Percentiles rank a stretch among this genome's conserved stretches.
phyloP scores from a whole-genome alignment of 64 coral and sea anemone species.

The Stylophora pistillata region DNA sequence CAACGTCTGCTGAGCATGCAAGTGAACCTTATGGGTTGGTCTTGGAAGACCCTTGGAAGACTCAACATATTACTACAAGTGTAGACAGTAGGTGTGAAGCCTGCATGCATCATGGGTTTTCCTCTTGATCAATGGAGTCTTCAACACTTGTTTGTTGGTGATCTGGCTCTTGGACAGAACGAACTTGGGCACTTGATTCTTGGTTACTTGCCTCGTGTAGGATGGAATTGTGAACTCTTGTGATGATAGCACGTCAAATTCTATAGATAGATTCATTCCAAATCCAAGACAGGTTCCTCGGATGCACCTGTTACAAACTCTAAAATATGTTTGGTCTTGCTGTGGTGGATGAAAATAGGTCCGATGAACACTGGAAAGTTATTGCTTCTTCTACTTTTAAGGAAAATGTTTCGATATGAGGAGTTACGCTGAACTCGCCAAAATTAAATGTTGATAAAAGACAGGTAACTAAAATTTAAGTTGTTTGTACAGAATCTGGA shows the following conservation, averaged over 20 bases:
- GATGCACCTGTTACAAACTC: neutral
- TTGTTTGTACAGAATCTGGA: neutral
- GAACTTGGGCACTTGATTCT: neutral
- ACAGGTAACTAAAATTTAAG: neutral
- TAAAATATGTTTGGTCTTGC: neutral
- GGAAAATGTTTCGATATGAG: neutral
- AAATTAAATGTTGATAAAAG: slow-evolving; percentile 30
- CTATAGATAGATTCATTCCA: slow-evolving; percentile 34
- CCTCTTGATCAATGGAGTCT: no score
- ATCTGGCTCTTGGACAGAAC: neutral
- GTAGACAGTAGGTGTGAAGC: slow-evolving; percentile 59
- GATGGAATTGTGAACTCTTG: neutral
- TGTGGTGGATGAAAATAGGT: neutral
- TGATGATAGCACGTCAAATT: slow-evolving; percentile 13
- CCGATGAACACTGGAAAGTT: neutral
- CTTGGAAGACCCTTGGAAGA: no score
- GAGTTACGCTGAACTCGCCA: slow-evolving; percentile 22
- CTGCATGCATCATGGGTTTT: neutral
- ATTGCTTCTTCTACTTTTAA: neutral
- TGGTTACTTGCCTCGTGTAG: no score
- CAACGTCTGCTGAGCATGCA: slow-evolving; percentile 49
- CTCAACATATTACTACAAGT: slow-evolving; percentile 61
- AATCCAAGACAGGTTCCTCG: neutral
- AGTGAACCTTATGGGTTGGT: slow-evolving; percentile 41
- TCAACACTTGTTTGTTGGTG: no score